A percentile compares a stretch with the other conserved stretches of the same genome.
Evolutionary conservation across 2,888 invertebrate genomes (phyloP).

Genomic region (Sinodicranocentrus sp.): DNA sequence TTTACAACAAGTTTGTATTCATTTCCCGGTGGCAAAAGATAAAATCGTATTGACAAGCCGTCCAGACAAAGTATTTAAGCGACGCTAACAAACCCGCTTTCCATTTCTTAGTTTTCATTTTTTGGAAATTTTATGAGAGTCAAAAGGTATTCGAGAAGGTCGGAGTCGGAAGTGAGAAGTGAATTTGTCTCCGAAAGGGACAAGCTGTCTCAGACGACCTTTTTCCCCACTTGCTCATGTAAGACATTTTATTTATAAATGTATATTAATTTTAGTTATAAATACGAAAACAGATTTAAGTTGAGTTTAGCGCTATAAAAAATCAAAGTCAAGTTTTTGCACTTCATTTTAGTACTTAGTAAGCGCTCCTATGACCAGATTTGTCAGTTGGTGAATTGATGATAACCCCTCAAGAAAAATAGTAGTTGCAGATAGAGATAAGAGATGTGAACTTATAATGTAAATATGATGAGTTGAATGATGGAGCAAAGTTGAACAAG

Average conservation of each 20-base stretch:
- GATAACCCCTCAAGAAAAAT: too few species aligned
- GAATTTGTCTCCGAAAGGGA: slow-evolving; percentile 43
- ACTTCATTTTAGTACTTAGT: too few species aligned
- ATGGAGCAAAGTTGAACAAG: slow-evolving; percentile 4
- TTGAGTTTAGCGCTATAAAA: too few species aligned
- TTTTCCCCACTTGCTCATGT: slow-evolving; percentile 55
- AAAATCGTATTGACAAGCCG: neutral
- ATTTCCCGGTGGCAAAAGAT: neutral
- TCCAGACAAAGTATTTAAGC: neutral
- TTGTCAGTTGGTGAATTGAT: too few species aligned
- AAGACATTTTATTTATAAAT: slow-evolving; percentile 20
- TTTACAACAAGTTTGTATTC: neutral
- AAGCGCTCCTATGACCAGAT: too few species aligned
- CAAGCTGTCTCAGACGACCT: slow-evolving; percentile 28
- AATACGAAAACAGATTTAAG: too few species aligned
- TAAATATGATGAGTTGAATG: too few species aligned
- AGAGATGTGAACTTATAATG: too few species aligned
- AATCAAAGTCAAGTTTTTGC: too few species aligned
- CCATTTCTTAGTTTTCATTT: neutral
- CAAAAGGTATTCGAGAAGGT: slow-evolving; percentile 56
- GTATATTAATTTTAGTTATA: too few species aligned
- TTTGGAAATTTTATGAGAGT: slow-evolving; percentile 58
- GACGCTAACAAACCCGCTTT: neutral
- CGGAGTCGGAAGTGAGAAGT: slow-evolving; percentile 51
- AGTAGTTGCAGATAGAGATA: too few species aligned